These are phyloP conservation scores for Lagocephalus sceleratus DNA, from an alignment of 2,797 vertebrate species.

Conservation along the genomic window DNA sequence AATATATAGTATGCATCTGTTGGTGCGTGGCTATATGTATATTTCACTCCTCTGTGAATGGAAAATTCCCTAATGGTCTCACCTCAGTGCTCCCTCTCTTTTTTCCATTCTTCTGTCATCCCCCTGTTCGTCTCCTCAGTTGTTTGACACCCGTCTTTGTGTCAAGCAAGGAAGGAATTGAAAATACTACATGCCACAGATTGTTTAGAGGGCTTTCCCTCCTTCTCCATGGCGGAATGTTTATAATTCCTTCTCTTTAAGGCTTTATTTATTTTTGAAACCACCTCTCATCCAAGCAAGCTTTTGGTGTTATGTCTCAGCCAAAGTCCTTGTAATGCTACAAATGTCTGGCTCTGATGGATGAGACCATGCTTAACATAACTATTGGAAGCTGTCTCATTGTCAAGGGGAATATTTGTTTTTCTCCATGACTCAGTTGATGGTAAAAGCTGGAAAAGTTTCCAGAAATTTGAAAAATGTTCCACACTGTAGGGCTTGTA, in stretches of 20 bases:
- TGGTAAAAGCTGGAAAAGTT: conserved; percentile 32
- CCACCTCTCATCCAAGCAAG: conserved; percentile 51
- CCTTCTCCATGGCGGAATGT: conserved; percentile 52
- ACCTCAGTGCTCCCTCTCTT: conserved; percentile 56
- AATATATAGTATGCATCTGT: conserved; percentile 5
- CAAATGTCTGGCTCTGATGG: conserved; percentile 51
- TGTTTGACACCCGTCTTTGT: conserved; percentile 91
- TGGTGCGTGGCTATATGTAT: conserved; percentile 21
- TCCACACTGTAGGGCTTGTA: conserved; percentile 1
- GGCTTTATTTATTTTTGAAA: conserved; percentile 74
- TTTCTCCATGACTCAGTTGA: conserved; percentile 4
- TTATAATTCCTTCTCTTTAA: conserved; percentile 71
- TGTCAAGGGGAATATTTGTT: conserved; percentile 18
- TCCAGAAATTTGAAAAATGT: conserved; percentile 25
- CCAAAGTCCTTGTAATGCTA: conserved; percentile 42
- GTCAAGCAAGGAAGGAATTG: conserved; percentile 73
- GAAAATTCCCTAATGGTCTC: conserved; percentile 80
- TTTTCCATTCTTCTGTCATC: conserved; percentile 64
- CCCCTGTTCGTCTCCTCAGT: conserved; percentile 51
- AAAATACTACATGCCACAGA: conserved; percentile 75
- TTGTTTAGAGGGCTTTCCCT: conserved; percentile 57
- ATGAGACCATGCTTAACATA: conserved; percentile 48
- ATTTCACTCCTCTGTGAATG: conserved; percentile 64
- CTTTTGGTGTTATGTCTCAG: conserved; percentile 70
- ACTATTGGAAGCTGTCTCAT: conserved; percentile 21